Conservation (phyloP, 2,797 vertebrate genomes). For the Melopsittacus undulatus region DNA sequence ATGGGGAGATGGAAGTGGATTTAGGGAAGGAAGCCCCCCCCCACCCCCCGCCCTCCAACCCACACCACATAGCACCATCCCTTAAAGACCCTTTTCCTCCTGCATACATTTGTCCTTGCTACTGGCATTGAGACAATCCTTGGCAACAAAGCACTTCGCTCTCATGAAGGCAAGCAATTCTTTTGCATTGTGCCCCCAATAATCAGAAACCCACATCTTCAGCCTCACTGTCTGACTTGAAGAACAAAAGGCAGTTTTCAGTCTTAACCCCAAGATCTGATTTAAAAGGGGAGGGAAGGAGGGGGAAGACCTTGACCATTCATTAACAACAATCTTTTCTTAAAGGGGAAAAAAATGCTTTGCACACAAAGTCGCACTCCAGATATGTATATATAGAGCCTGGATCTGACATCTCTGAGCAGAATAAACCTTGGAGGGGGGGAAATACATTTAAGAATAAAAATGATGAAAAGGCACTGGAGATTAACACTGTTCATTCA, state of each 20-base stretch:
- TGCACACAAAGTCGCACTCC: constrained; percentile 23
- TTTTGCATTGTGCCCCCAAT: constrained; percentile 60
- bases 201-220: constrained; percentile 70
- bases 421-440: constrained; percentile 54
- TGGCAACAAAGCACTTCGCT: constrained; percentile 52
- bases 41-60: background rate
- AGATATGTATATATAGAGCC: constrained; percentile 61
- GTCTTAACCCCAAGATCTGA: constrained; percentile 71
- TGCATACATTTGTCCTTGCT: constrained; percentile 38
- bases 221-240: constrained; percentile 60
- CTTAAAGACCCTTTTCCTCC: constrained; percentile 54
- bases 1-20: background rate
- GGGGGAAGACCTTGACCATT: constrained; percentile 66
- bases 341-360: background rate
- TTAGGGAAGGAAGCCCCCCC: background rate
- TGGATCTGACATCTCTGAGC: constrained; percentile 57
- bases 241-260: constrained; percentile 72
- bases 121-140: constrained; percentile 49
- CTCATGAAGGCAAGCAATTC: constrained; percentile 56
- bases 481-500: constrained; percentile 70
- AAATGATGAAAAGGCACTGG: constrained; percentile 69
- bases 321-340: constrained; percentile 56
- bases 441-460: background rate
- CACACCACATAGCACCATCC: background rate
- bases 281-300: constrained; percentile 58